phyloP scores from a whole-genome alignment of 2,888 invertebrate genomes.

The Drosophila mettleri region DNA sequence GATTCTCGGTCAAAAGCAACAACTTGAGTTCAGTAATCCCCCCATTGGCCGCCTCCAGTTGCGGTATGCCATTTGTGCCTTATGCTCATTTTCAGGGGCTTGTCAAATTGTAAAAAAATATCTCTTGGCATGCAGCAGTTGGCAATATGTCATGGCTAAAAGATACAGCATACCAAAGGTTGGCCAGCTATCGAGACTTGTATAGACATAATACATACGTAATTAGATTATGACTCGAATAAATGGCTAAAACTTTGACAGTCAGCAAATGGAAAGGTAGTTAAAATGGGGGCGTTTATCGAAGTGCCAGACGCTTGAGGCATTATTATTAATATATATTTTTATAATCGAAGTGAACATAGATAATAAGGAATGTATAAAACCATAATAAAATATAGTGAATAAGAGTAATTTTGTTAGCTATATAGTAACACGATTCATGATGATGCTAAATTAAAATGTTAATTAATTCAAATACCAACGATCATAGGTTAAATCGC shows the following conservation, averaged over 20 bases:
- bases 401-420: no score
- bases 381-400: no score
- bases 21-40: conserved; percentile 27
- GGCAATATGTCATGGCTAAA: conserved; percentile 48
- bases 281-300: conserved; percentile 38
- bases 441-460: neutral
- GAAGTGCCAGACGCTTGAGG: conserved; percentile 29
- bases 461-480: neutral
- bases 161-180: conserved; percentile 18
- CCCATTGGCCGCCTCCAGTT: neutral
- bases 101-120: conserved; percentile 53
- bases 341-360: conserved; percentile 2
- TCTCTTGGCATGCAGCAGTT: conserved; percentile 50
- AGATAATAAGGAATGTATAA: no score
- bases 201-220: conserved; percentile 23
- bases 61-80: conserved; percentile 49
- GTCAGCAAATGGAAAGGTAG: conserved; percentile 20
- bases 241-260: conserved; percentile 24
- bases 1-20: conserved; percentile 54
- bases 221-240: conserved; percentile 61
- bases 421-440: neutral
- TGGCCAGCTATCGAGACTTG: conserved; percentile 19
- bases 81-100: conserved; percentile 61
- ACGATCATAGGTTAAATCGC: neutral
- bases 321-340: neutral